A percentile compares a stretch with the other conserved stretches of the same genome.
Conservation (phyloP, 2,888 invertebrate species). For the Chirona hameri region DNA sequence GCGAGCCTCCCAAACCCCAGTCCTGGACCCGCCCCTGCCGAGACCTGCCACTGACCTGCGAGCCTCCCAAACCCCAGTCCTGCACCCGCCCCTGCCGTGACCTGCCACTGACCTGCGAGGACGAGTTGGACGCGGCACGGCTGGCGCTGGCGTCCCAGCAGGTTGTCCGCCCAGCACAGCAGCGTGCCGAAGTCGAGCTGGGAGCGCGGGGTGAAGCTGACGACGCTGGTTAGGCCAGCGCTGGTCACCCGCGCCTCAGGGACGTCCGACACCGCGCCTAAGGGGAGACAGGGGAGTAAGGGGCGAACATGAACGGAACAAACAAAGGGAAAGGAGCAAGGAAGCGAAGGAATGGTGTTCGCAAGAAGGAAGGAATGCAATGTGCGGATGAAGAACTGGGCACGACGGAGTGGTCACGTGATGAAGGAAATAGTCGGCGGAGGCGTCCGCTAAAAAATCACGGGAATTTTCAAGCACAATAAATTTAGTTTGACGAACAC, state of each 20-base stretch:
- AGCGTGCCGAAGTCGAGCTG: slow-evolving; percentile 7
- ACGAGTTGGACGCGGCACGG: background rate
- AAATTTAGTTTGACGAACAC: too few species aligned
- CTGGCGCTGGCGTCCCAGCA: background rate
- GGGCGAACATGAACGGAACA: background rate
- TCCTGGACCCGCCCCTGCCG: background rate
- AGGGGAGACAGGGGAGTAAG: background rate
- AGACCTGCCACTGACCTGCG: background rate
- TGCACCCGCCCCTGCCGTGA: background rate
- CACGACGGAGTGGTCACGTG: too few species aligned
- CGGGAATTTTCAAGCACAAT: too few species aligned
- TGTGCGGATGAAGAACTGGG: too few species aligned
- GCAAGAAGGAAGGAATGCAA: too few species aligned
- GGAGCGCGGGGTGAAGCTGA: background rate
- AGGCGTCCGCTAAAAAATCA: too few species aligned
- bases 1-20: background rate
- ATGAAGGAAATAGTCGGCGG: too few species aligned
- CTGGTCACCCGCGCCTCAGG: background rate
- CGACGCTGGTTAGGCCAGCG: background rate
- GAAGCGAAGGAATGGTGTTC: too few species aligned
- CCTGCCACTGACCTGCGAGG: background rate
- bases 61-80: background rate
- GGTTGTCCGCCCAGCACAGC: slow-evolving; percentile 6
- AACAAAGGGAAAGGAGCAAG: background rate
- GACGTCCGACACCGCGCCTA: background rate